A percentile compares a stretch with the other conserved stretches of the same genome.
phyloP scores from a whole-genome alignment of 2,113 vertebrate species.

The Verasper variegatus region DNA sequence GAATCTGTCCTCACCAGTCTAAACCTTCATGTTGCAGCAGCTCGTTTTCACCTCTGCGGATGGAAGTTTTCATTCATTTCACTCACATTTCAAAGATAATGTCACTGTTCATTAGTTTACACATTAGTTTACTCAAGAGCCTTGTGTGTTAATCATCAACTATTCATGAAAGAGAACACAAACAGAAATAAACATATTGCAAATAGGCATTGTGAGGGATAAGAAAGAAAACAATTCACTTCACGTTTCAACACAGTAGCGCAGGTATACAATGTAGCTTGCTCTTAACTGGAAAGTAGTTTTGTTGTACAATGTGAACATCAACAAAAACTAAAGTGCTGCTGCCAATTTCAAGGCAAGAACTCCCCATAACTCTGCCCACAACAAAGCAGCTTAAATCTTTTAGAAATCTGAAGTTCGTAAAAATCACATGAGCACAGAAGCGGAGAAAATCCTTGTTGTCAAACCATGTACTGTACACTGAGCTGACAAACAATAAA shows the following conservation, averaged over 20 bases:
- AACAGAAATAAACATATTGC: slow-evolving; percentile 53
- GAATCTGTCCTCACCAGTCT: slow-evolving; percentile 79
- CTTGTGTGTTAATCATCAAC: slow-evolving; percentile 39
- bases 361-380: slow-evolving; percentile 25
- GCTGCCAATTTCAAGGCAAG: slow-evolving; percentile 3
- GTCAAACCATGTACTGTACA: neutral
- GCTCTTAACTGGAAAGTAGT: neutral
- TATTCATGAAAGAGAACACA: slow-evolving; percentile 43
- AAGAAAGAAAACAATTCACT: slow-evolving; percentile 20
- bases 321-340: neutral
- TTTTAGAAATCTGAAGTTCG: slow-evolving; percentile 19
- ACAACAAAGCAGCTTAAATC: slow-evolving; percentile 39
- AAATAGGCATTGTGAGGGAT: slow-evolving; percentile 38
- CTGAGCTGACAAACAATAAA: neutral
- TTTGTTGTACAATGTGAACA: slow-evolving; percentile 27
- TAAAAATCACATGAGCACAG: slow-evolving; percentile 22
- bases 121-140: slow-evolving; percentile 38
- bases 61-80: slow-evolving; percentile 72
- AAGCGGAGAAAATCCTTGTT: neutral
- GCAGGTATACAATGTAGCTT: slow-evolving; percentile 16
- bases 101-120: slow-evolving; percentile 62
- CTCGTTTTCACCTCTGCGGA: slow-evolving; percentile 79
- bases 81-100: slow-evolving; percentile 59
- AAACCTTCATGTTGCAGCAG: slow-evolving; percentile 78
- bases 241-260: slow-evolving; percentile 25